These are phyloP conservation scores for Epinotia nisella DNA, from an alignment of 2,888 invertebrate genomes.

Conservation along the genomic window DNA sequence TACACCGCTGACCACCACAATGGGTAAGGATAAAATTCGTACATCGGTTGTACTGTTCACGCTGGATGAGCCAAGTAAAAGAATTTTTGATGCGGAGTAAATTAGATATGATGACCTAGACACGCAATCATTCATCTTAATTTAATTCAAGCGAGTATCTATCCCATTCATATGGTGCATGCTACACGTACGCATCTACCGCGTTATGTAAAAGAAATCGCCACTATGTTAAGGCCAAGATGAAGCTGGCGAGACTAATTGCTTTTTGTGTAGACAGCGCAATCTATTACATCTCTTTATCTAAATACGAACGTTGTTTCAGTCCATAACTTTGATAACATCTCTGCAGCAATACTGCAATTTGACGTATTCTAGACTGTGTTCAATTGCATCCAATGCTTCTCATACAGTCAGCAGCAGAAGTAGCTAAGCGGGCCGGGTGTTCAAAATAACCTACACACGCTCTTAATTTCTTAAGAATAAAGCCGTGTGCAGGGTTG, in stretches of 20 bases:
- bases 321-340: constrained; percentile 74
- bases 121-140: constrained; percentile 46
- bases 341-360: constrained; percentile 57
- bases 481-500: too few relatives aligned
- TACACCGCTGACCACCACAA: constrained; percentile 84
- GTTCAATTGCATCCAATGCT: constrained; percentile 13
- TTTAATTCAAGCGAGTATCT: constrained; percentile 52
- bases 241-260: constrained; percentile 71
- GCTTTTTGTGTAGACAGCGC: constrained; percentile 51
- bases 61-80: neutral
- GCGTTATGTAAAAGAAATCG: constrained; percentile 59
- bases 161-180: constrained; percentile 61
- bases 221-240: constrained; percentile 61
- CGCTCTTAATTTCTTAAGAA: too few relatives aligned
- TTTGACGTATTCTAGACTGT: constrained; percentile 49
- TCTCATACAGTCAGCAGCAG: too few relatives aligned
- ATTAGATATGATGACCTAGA: constrained; percentile 47
- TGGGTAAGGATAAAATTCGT: constrained; percentile 66
- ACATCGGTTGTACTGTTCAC: neutral
- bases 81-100: constrained; percentile 39
- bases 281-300: constrained; percentile 52
- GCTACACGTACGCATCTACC: constrained; percentile 55
- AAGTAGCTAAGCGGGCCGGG: too few relatives aligned
- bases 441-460: too few relatives aligned
- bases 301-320: constrained; percentile 65